Evolutionary conservation across 2,113 vertebrate species (phyloP).

Genomic region (Tympanuchus pallidicinctus): DNA sequence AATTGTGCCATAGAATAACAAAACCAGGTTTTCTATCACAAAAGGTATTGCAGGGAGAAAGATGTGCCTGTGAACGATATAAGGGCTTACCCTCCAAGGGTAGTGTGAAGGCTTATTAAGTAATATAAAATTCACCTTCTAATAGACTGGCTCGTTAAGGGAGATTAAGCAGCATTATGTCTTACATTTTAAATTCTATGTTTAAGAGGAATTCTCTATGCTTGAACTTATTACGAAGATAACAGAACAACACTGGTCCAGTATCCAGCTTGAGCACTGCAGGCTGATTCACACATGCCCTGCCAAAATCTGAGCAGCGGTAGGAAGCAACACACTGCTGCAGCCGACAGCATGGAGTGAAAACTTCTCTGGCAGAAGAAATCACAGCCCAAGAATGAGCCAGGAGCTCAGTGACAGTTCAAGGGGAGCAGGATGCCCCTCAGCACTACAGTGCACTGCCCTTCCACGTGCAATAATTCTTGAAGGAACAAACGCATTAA

Average conservation of each 20-base stretch:
- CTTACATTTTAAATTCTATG: background rate
- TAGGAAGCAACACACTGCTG: background rate
- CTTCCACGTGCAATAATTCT: background rate
- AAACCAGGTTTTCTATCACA: background rate
- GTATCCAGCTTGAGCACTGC: accelerated
- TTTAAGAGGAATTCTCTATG: background rate
- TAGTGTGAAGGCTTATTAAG: background rate
- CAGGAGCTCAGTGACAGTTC: background rate
- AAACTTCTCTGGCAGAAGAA: background rate
- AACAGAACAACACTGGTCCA: accelerated
- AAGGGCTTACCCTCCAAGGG: too few relatives aligned
- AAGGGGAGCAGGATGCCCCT: too few relatives aligned
- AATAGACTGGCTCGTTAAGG: accelerated
- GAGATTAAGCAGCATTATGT: background rate
- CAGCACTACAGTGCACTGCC: background rate
- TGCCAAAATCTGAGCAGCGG: accelerated
- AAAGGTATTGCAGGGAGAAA: background rate
- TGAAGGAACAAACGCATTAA: background rate
- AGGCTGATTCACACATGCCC: accelerated
- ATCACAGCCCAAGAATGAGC: accelerated
- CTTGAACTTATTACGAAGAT: too few relatives aligned
- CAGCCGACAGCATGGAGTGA: accelerated
- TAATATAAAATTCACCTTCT: background rate
- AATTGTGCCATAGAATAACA: background rate
- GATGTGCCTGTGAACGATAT: background rate